Conservation (phyloP, 2,797 vertebrate species). For the Discoglossus pictus region DNA sequence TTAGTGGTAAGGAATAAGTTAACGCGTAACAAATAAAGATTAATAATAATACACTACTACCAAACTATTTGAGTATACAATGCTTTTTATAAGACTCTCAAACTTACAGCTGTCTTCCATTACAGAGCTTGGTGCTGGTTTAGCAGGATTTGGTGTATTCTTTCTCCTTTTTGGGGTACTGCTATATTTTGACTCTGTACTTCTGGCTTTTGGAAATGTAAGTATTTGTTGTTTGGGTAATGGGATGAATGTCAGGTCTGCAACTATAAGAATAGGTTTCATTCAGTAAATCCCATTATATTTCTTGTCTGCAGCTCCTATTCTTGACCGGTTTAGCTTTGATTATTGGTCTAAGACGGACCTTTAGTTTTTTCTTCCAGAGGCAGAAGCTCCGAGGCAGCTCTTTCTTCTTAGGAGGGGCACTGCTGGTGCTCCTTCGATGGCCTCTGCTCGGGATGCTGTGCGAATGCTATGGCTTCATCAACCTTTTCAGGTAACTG, state of each 20-base stretch:
- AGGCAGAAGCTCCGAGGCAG: slow-evolving; percentile 80
- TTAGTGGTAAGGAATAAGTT: no score
- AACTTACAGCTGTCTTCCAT: no score
- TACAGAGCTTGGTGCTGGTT: slow-evolving; percentile 82
- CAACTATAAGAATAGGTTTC: no score
- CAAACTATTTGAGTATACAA: no score
- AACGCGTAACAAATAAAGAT: no score
- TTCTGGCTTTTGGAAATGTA: slow-evolving; percentile 90
- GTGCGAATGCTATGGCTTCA: slow-evolving; percentile 83
- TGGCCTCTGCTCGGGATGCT: slow-evolving; percentile 87
- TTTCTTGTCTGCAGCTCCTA: slow-evolving; percentile 74
- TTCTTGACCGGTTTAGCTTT: slow-evolving; percentile 80
- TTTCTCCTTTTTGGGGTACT: slow-evolving; percentile 85
- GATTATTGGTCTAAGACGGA: slow-evolving; percentile 82
- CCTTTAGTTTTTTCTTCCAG: slow-evolving; percentile 85
- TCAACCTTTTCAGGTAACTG: slow-evolving; percentile 81
- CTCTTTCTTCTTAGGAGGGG: slow-evolving; percentile 84
- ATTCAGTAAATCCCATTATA: no score
- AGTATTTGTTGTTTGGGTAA: slow-evolving; percentile 60
- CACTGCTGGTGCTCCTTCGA: slow-evolving; percentile 77
- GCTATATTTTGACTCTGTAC: slow-evolving; percentile 88
- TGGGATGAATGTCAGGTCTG: no score
- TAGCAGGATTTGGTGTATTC: slow-evolving; percentile 82
- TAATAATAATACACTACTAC: no score
- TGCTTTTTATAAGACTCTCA: no score